A percentile compares a stretch with the other conserved stretches of the same genome.
Evolutionary conservation across 2,113 vertebrate genomes (phyloP).

Genomic region (Chroicocephalus ridibundus): DNA sequence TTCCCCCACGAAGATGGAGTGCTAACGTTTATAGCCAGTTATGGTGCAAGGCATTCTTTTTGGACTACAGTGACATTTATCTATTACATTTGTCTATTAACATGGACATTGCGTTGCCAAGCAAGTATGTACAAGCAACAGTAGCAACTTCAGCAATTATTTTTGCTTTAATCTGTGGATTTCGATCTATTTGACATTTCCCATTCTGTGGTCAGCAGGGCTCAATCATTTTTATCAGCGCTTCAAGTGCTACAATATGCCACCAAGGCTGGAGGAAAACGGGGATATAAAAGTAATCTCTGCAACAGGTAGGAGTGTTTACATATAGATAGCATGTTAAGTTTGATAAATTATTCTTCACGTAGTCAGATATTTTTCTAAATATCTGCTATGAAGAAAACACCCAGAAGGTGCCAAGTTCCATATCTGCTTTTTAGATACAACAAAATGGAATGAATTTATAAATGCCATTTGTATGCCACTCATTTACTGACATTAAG

Average conservation of each 20-base stretch:
- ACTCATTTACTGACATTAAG: conserved; percentile 20
- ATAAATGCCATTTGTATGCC: conserved; percentile 39
- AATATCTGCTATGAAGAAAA: conserved; percentile 38
- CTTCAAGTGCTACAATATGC: neutral
- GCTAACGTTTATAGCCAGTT: neutral
- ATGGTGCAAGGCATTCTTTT: neutral
- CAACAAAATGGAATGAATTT: conserved; percentile 29
- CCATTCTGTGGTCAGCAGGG: conserved; percentile 14
- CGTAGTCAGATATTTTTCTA: neutral
- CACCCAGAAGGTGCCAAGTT: neutral
- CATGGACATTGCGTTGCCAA: neutral
- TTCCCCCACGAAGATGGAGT: neutral
- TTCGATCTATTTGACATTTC: conserved; percentile 31
- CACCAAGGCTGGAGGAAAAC: conserved; percentile 19
- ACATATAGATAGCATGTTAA: conserved; percentile 53
- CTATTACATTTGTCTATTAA: neutral
- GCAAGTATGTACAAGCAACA: neutral
- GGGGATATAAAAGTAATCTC: conserved; percentile 29
- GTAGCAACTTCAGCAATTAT: conserved; percentile 5
- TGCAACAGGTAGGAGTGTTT: conserved; percentile 15
- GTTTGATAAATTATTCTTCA: conserved; percentile 11
- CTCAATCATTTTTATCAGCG: conserved; percentile 39
- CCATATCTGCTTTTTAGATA: conserved; percentile 6
- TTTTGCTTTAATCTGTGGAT: conserved; percentile 28
- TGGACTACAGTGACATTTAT: neutral